Base-by-base conservation (phyloP, 2,797 vertebrate genomes). In the Gambelia wislizenii region DNA sequence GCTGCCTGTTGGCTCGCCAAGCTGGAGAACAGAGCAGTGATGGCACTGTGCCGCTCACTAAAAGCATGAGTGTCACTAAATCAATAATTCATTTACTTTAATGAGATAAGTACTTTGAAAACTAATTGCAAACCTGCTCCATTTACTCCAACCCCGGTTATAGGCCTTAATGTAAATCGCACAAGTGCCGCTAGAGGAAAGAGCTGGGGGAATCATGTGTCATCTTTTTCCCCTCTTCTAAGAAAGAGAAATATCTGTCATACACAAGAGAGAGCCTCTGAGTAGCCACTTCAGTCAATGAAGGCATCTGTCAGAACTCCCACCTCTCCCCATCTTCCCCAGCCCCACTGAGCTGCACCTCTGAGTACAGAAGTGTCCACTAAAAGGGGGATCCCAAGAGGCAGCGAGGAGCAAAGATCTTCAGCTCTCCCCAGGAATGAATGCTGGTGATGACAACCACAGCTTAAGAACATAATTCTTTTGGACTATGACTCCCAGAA, bases 51-150 rank as follows among this genome's bases (percentile, higher is more conserved):
- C 97, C 97, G 97, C 97, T 97, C 97, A 97, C 98, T 98, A 98
- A 99, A 98, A 98, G 98, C 98, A 97, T 95, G 97, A 98, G 98
- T 98, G 98, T 98, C 98, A 95, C 98, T 98, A 98, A 98, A 99
- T 99, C 98, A 98, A 99, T 98, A 99, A 98, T 99, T 98, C 97
- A 98, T 98, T 98, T 98, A 98, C 98, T 99, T 98, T 98, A 99
- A 99, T 99, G 98, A 99, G 98, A 99, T 99, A 98, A 98, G 98
- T 98, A 98, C 97, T 98, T 96, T 96, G 97, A 98, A 98, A 98
- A 98, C 98, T 98, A 98, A 99, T 98, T 98, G 98, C 98, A 98
- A 98, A 97, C 97, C 96, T 96, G 97, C 98, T 98, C 98, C 97
- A 98, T 98, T 98, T 98, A 98, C 97, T 97, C 97, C 97, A 97